A percentile compares a stretch with the other conserved stretches of the same genome.
Evolutionary conservation across 92 coral and sea anemone species (phyloP).

Genomic region (Siderastrea radians): DNA sequence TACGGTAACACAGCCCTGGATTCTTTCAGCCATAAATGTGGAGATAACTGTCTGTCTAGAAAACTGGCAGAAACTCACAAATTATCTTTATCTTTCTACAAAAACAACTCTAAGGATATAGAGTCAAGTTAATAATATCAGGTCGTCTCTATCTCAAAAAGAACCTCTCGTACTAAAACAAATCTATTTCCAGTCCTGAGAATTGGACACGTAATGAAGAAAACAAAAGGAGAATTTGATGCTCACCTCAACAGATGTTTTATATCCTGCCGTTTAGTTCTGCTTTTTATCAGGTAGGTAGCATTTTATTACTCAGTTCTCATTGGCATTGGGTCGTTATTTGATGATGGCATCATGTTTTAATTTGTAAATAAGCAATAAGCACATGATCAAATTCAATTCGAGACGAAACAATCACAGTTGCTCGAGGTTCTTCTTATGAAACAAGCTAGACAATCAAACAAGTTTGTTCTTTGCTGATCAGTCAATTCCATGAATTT

Average conservation of each 20-base stretch:
- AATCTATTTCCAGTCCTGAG: too few species aligned
- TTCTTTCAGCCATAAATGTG: conserved; percentile 3
- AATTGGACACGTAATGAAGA: not conserved
- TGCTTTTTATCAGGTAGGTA: conserved; percentile 26
- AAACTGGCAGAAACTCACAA: not conserved
- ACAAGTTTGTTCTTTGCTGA: too few species aligned
- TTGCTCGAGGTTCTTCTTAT: not conserved
- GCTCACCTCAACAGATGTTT: conserved; percentile 15
- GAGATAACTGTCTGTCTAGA: not conserved
- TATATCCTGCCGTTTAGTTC: not conserved
- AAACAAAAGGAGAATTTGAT: not conserved
- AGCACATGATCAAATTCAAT: conserved; percentile 9
- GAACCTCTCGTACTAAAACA: not conserved
- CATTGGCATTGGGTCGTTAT: conserved; percentile 19
- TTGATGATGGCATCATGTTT: conserved; percentile 17
- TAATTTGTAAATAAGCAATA: conserved; percentile 11
- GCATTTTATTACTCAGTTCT: conserved; percentile 5
- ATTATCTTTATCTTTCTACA: not conserved
- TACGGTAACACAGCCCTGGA: not conserved
- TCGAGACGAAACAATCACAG: not conserved
- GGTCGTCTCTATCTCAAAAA: not conserved
- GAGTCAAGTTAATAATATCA: not conserved
- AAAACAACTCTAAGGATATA: not conserved
- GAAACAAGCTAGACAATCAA: not conserved
- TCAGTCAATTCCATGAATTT: too few species aligned